Evolutionary conservation across 2,797 vertebrate genomes (phyloP).

Genomic region (Sebastes alutus): DNA sequence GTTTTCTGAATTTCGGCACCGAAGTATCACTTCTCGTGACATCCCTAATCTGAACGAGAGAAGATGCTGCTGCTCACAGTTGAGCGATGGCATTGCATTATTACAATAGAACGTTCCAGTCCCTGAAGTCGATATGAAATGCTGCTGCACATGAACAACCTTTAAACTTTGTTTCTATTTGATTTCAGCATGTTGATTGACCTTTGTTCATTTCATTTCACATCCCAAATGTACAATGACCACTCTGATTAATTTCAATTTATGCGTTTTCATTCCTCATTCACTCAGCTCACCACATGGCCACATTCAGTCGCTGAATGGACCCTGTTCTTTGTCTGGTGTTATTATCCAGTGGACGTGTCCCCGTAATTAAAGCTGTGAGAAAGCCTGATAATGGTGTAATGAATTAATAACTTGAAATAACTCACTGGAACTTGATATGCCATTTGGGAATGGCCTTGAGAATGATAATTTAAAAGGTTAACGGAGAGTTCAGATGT

Average conservation of each 20-base stretch:
- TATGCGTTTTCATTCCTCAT: slow-evolving; percentile 7
- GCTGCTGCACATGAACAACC: not conserved
- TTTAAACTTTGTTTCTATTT: not conserved
- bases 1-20: too few species aligned
- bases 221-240: not conserved
- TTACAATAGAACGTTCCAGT: not conserved
- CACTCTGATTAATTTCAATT: slow-evolving; percentile 27
- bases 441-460: slow-evolving; percentile 12
- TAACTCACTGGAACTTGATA: slow-evolving; percentile 21
- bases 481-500: not conserved
- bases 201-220: slow-evolving; percentile 20
- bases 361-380: slow-evolving; percentile 44
- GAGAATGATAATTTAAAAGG: slow-evolving; percentile 3
- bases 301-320: slow-evolving; percentile 38
- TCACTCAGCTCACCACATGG: not conserved
- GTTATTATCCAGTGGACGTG: slow-evolving; percentile 30
- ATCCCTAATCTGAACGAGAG: not conserved
- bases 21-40: too few species aligned
- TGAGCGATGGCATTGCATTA: not conserved
- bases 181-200: not conserved
- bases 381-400: slow-evolving; percentile 30
- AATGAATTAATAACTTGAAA: slow-evolving; percentile 46
- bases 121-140: not conserved
- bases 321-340: slow-evolving; percentile 15
- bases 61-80: not conserved